phyloP scores from a whole-genome alignment of 2,113 vertebrate species.

The Clarias batrachus region DNA sequence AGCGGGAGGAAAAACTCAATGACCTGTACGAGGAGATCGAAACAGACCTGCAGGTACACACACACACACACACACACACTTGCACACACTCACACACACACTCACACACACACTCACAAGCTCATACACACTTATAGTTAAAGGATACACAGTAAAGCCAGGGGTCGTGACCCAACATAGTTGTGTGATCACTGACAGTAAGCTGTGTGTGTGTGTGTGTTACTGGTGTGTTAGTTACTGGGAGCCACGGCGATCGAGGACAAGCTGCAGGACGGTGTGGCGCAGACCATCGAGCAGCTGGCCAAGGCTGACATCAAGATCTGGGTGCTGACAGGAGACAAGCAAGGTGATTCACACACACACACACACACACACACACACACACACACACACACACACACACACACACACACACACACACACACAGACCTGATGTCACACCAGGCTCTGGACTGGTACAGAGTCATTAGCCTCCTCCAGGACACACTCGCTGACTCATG shows the following conservation, averaged over 20 bases:
- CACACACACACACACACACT: constrained; percentile 5
- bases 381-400: too few relatives aligned
- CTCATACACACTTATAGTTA: constrained; percentile 20
- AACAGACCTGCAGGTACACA: constrained; percentile 82
- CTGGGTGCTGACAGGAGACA: constrained; percentile 96
- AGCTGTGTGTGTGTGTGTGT: too few relatives aligned
- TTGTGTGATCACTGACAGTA: too few relatives aligned
- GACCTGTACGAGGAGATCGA: constrained; percentile 88
- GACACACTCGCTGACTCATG: background rate
- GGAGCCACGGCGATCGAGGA: constrained; percentile 94
- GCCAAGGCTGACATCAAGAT: constrained; percentile 88
- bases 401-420: too few relatives aligned
- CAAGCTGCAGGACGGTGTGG: constrained; percentile 90
- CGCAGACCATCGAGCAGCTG: constrained; percentile 87
- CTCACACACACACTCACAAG: too few relatives aligned
- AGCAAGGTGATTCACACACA: constrained; percentile 80
- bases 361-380: too few relatives aligned
- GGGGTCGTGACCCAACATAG: too few relatives aligned
- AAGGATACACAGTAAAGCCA: too few relatives aligned
- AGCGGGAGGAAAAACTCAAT: constrained; percentile 78
- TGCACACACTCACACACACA: constrained; percentile 21
- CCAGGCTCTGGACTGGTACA: background rate
- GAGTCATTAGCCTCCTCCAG: background rate
- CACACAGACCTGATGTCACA: background rate
- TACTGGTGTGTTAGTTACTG: constrained; percentile 72